Conservation (phyloP, 2,797 vertebrate genomes). For the Cyclopterus lumpus region DNA sequence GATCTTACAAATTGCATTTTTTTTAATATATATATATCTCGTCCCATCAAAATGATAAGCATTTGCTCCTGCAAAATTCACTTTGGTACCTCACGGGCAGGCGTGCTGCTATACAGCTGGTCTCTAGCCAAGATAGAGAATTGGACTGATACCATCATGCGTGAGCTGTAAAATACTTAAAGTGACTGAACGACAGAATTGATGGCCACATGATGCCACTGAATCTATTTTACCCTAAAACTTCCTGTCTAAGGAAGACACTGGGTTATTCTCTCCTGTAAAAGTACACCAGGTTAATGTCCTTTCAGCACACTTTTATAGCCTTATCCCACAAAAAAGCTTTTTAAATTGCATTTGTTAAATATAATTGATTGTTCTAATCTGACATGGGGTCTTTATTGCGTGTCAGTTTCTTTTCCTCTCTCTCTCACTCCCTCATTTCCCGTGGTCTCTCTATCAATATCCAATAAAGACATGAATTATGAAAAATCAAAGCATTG, state of each 20-base stretch:
- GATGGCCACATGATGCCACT: slow-evolving; percentile 9
- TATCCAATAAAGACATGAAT: too few species aligned
- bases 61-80: slow-evolving; percentile 47
- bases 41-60: slow-evolving; percentile 50
- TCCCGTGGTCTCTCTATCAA: too few species aligned
- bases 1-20: slow-evolving; percentile 64
- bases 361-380: too few species aligned
- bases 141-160: slow-evolving; percentile 25
- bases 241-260: background rate
- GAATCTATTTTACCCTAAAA: slow-evolving; percentile 9
- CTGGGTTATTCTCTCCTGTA: background rate
- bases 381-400: too few species aligned
- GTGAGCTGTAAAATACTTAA: slow-evolving; percentile 25
- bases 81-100: slow-evolving; percentile 54
- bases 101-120: slow-evolving; percentile 14
- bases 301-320: too few species aligned
- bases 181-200: background rate
- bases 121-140: slow-evolving; percentile 29
- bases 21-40: slow-evolving; percentile 23
- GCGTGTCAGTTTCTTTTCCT: too few species aligned
- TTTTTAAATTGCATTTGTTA: too few species aligned
- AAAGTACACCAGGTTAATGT: background rate
- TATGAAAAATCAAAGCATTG: background rate
- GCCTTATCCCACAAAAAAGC: background rate
- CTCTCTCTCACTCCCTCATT: too few species aligned